Evolutionary conservation across 1,140 invertebrate genomes (phyloP).

Genomic region (Thaumatotibia leucotreta): DNA sequence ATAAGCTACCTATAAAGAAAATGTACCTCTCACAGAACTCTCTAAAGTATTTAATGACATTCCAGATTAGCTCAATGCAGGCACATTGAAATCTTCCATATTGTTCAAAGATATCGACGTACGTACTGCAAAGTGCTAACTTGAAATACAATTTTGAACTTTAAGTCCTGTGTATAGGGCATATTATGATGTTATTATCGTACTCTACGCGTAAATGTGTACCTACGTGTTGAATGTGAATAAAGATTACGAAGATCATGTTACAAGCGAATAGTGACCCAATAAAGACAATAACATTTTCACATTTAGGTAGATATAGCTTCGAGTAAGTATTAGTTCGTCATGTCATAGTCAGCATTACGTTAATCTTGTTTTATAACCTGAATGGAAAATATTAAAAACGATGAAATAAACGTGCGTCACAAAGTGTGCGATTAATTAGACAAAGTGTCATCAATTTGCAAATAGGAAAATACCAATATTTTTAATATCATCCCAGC

Average conservation of each 20-base stretch:
- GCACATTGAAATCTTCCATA: not conserved
- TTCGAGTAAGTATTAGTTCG: not conserved
- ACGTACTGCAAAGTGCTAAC: not conserved
- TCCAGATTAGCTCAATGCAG: not conserved
- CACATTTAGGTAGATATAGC: not conserved
- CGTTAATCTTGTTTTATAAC: too few relatives aligned
- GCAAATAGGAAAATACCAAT: too few relatives aligned
- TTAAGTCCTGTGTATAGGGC: not conserved
- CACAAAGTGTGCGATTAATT: too few relatives aligned
- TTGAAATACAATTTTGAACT: not conserved
- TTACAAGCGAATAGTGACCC: not conserved
- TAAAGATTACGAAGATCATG: not conserved
- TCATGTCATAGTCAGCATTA: too few relatives aligned
- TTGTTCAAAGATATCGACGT: not conserved
- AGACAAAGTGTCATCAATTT: too few relatives aligned
- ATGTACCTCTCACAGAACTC: too few relatives aligned
- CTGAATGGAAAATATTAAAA: too few relatives aligned
- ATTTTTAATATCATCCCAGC: too few relatives aligned
- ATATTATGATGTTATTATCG: not conserved
- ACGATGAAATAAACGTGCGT: too few relatives aligned
- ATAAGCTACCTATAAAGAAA: not conserved
- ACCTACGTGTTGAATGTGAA: conserved; percentile 6
- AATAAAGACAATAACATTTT: conserved; percentile 8
- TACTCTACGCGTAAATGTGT: not conserved
- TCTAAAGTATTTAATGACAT: not conserved